Evolutionary conservation across 2,888 invertebrate genomes (phyloP).

Genomic region (Empis livida): DNA sequence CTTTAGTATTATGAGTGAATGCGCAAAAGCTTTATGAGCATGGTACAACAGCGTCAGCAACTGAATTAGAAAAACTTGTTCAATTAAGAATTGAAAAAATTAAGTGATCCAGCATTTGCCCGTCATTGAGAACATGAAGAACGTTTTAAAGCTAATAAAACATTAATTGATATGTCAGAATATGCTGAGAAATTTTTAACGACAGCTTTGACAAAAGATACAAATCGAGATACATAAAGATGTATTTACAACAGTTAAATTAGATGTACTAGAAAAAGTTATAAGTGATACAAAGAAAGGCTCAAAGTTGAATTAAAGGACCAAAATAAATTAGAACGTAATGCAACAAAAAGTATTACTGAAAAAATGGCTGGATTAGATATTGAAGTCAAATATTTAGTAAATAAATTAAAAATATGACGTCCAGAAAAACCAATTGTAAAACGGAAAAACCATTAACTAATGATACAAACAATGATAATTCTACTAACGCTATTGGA

Average conservation of each 20-base stretch:
- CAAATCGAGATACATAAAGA: slow-evolving; percentile 59
- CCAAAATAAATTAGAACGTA: slow-evolving; percentile 49
- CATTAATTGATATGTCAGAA: slow-evolving; percentile 68
- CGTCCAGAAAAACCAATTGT: slow-evolving; percentile 45
- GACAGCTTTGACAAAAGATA: slow-evolving; percentile 56
- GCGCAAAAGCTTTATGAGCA: slow-evolving; percentile 82
- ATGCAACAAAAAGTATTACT: slow-evolving; percentile 65
- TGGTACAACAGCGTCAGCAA: slow-evolving; percentile 69
- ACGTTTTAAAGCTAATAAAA: slow-evolving; percentile 76
- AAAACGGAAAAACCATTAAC: slow-evolving; percentile 17
- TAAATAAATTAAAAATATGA: slow-evolving; percentile 85
- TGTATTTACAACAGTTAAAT: slow-evolving; percentile 80
- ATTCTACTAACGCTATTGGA: not conserved
- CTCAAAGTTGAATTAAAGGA: slow-evolving; percentile 44
- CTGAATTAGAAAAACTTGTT: slow-evolving; percentile 67
- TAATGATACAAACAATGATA: not conserved
- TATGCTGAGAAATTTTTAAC: slow-evolving; percentile 65
- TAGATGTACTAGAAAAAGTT: slow-evolving; percentile 65
- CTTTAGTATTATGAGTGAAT: slow-evolving; percentile 54
- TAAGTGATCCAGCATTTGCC: slow-evolving; percentile 60
- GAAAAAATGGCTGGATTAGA: slow-evolving; percentile 80
- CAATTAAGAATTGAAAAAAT: slow-evolving; percentile 51
- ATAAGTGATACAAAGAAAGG: slow-evolving; percentile 71
- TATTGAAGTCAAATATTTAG: slow-evolving; percentile 85
- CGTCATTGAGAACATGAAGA: slow-evolving; percentile 81